Evolutionary conservation across 1,140 invertebrate species (phyloP).

Genomic region (Ooceraea biroi): DNA sequence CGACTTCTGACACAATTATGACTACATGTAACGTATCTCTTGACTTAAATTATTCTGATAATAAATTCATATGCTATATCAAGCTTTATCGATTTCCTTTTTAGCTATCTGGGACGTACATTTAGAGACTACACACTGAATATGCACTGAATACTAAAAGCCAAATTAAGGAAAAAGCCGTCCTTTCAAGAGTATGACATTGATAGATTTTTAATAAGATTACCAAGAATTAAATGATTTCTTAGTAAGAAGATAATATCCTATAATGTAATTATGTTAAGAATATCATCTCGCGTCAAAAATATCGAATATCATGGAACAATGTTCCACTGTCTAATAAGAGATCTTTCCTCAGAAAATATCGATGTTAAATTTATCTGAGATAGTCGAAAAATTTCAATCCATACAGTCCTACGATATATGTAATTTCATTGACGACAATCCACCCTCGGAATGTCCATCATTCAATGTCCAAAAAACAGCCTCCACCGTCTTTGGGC

Average conservation of each 20-base stretch:
- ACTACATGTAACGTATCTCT: neutral
- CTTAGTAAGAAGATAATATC: neutral
- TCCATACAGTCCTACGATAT: neutral
- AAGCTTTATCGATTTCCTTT: neutral
- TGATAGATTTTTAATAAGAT: neutral
- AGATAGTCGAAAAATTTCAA: neutral
- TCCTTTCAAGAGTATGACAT: constrained; percentile 3
- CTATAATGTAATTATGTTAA: neutral
- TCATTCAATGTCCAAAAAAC: constrained; percentile 22
- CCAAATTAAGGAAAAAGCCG: neutral
- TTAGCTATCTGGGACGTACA: too few relatives aligned
- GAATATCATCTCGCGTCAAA: neutral
- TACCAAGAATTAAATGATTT: neutral
- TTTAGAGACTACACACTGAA: too few relatives aligned
- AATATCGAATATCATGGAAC: neutral
- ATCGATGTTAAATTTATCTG: neutral
- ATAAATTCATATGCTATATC: neutral
- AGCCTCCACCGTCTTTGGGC: constrained; percentile 46
- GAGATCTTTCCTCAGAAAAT: neutral
- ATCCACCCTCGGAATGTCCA: neutral
- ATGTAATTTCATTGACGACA: neutral
- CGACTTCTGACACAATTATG: too few relatives aligned
- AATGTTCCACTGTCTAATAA: neutral
- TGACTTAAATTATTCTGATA: neutral
- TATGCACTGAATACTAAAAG: neutral